Percentiles rank a stretch among this genome's conserved stretches.
These are phyloP conservation scores for Chelonus insularis DNA, from an alignment of 1,140 invertebrate species.

Conservation along the genomic window DNA sequence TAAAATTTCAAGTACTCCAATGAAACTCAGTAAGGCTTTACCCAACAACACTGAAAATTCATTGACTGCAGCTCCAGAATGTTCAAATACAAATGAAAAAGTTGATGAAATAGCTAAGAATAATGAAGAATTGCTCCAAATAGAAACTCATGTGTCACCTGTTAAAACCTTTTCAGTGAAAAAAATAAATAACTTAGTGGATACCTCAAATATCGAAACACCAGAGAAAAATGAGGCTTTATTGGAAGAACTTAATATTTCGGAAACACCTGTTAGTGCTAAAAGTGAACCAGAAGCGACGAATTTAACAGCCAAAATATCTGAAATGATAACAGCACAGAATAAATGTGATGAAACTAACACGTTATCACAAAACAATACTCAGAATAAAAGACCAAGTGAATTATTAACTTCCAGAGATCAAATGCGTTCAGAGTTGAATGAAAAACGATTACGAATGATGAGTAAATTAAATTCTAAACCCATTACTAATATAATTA, in stretches of 20 bases:
- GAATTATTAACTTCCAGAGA: constrained; percentile 14
- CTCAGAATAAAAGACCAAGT: not conserved
- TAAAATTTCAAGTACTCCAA: no score
- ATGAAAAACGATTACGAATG: constrained; percentile 43
- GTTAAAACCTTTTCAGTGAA: constrained; percentile 43
- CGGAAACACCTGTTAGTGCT: constrained; percentile 51
- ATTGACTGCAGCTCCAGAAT: no score
- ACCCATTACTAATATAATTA: not conserved
- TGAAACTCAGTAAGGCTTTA: no score
- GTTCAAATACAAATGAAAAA: no score
- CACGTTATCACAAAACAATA: not conserved
- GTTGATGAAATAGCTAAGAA: no score
- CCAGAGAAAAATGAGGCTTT: constrained; percentile 49
- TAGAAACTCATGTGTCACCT: constrained; percentile 47
- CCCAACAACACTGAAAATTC: no score
- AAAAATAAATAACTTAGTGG: constrained; percentile 34
- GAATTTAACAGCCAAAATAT: constrained; percentile 39
- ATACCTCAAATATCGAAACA: constrained; percentile 40
- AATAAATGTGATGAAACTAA: not conserved
- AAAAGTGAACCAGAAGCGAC: constrained; percentile 47
- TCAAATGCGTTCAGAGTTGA: constrained; percentile 23
- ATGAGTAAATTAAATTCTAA: constrained; percentile 39
- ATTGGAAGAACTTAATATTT: constrained; percentile 45
- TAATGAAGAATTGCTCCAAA: no score
- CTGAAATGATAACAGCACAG: not conserved